Base-by-base conservation (phyloP, 2,888 invertebrate genomes). In the Eilema sororculum region DNA sequence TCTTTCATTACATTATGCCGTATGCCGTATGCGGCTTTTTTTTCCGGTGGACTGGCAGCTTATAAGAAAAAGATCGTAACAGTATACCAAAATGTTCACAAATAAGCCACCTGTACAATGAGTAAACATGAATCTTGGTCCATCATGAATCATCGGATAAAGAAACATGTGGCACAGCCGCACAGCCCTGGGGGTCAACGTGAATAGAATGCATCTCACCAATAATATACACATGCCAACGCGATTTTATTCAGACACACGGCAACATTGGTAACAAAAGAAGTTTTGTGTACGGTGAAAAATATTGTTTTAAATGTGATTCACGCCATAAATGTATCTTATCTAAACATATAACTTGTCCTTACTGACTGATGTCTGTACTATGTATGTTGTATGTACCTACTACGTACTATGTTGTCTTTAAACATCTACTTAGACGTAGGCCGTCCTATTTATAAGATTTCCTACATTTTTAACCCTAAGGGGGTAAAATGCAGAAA, bases 141-240 rank as follows among this genome's bases (percentile, higher is more conserved):
- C 24, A 20, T 57, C 24, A 57, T 65, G 30, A 64, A 33, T 70
- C 71, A 59, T 73, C 65, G 66, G 62, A 72, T 62, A 71, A 71
- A 64, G 57, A 59, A 74, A 71, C 80, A 82, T 74, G 69, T 80
- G 81, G 68, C 75, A 72, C 86, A 33, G 30, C 28, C 3, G 33
- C 33, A 37, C 33, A 75, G 74, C 75, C 81, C 85, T 76, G 85
- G 86, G 86, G 88, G 86, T 82, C 77, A 80, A 71, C 65, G 68
- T 65, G 68, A 71, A 80, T 73, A 65, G 75, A 81, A 78, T 77
- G 72, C 75, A 78, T 78, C 75, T 68, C 65, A 72, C 81, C 80
- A 86, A 83, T 82, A 80, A 86, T 87, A 87, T 70, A 69, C 62
- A 61, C 72, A 73, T 77, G 79, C 83, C 87, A 80, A 79, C 76